Evolutionary conservation across 2,113 vertebrate species (phyloP).

Genomic region (Nannobrachium achirus): DNA sequence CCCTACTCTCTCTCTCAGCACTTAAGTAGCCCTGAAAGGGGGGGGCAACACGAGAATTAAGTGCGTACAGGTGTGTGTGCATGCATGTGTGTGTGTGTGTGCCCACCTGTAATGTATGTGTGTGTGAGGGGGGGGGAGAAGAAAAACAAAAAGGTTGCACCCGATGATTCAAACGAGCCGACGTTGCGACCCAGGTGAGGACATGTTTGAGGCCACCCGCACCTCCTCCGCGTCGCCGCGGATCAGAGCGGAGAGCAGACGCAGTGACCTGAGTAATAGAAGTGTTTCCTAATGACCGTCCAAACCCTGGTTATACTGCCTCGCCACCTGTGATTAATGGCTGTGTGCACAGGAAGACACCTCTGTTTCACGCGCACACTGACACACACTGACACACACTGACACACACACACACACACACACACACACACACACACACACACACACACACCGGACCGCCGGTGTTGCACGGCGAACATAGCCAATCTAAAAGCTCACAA

Average conservation of each 20-base stretch:
- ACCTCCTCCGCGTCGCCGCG: constrained; percentile 38
- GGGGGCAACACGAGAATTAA: too few species aligned
- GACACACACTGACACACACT: too few species aligned
- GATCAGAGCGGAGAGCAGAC: constrained; percentile 70
- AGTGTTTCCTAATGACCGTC: constrained; percentile 77
- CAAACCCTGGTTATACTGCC: constrained; percentile 71
- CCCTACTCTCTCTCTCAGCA: constrained; percentile 66
- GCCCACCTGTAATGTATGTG: constrained; percentile 22
- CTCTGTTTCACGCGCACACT: constrained; percentile 15
- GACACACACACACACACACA: too few species aligned
- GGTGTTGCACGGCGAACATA: too few species aligned
- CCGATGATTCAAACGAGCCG: constrained; percentile 43
- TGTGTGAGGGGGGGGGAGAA: constrained; percentile 38
- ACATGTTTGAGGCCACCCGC: constrained; percentile 15
- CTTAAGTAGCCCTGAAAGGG: constrained; percentile 85
- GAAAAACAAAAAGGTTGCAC: constrained; percentile 76
- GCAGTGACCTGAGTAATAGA: constrained; percentile 75
- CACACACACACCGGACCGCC: too few species aligned
- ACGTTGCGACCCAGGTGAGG: constrained; percentile 66
- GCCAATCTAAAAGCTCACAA: too few species aligned
- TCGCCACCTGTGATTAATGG: constrained; percentile 67
- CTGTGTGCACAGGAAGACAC: constrained; percentile 35
- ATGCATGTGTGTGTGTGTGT: too few species aligned
- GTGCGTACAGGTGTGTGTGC: too few species aligned
- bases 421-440: too few species aligned